Percentiles rank a stretch among this genome's conserved stretches.
These are phyloP conservation scores for Nanorana parkeri DNA, from an alignment of 2,113 vertebrate genomes.

Conservation along the genomic window DNA sequence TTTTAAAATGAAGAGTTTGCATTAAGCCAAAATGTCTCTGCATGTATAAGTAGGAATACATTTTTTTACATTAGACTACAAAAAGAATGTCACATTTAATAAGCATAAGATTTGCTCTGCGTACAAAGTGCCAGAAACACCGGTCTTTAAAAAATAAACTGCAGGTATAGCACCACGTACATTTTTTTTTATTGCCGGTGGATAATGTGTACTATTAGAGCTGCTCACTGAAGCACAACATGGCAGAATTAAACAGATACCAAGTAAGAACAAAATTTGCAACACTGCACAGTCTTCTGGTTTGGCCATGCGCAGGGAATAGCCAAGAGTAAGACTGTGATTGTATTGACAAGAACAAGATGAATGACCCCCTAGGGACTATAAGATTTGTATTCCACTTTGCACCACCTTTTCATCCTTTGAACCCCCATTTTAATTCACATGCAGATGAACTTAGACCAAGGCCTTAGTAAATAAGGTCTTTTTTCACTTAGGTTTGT, in stretches of 20 bases:
- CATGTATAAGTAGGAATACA: neutral
- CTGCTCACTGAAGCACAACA: slow-evolving; percentile 18
- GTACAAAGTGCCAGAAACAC: slow-evolving; percentile 10
- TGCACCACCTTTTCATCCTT: slow-evolving; percentile 78
- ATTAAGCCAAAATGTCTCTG: slow-evolving; percentile 38
- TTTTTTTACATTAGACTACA: slow-evolving; percentile 12
- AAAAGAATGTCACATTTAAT: slow-evolving; percentile 11
- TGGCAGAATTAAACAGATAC: slow-evolving; percentile 39
- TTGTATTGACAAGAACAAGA: slow-evolving; percentile 70
- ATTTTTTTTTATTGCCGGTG: slow-evolving; percentile 31
- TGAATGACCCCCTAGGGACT: slow-evolving; percentile 75
- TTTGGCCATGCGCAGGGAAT: slow-evolving; percentile 67
- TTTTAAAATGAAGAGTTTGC: slow-evolving; percentile 43
- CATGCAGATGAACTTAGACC: slow-evolving; percentile 78
- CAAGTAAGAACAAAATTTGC: slow-evolving; percentile 49
- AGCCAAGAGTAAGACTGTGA: slow-evolving; percentile 61
- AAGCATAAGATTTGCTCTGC: neutral
- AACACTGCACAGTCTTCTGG: slow-evolving; percentile 57
- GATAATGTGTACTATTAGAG: slow-evolving; percentile 25
- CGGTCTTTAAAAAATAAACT: slow-evolving; percentile 14
- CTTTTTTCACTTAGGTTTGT: slow-evolving; percentile 66
- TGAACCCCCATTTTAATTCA: slow-evolving; percentile 72
- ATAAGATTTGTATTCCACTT: slow-evolving; percentile 70
- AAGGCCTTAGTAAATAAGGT: slow-evolving; percentile 68
- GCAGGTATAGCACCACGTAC: slow-evolving; percentile 10